Evolutionary conservation across 2,888 invertebrate species (phyloP).

Genomic region (Erannis defoliaria): DNA sequence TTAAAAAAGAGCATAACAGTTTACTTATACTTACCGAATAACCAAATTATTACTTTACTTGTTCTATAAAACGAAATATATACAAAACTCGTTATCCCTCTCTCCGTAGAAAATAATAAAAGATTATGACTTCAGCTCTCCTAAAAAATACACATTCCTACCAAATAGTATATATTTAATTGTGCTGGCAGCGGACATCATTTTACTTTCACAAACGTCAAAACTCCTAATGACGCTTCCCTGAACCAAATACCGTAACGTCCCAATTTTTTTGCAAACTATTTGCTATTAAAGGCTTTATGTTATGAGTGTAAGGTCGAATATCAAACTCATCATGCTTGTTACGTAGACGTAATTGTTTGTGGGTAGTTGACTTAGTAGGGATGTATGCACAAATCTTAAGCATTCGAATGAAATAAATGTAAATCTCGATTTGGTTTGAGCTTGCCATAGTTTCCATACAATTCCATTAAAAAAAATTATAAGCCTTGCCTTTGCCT

Average conservation of each 20-base stretch:
- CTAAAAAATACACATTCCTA: too few relatives aligned
- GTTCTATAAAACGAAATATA: too few relatives aligned
- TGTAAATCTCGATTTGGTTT: background rate
- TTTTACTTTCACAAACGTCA: constrained; percentile 22
- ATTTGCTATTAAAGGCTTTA: background rate
- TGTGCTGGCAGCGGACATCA: constrained; percentile 12
- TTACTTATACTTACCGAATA: too few relatives aligned
- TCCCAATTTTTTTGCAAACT: background rate
- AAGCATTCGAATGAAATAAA: background rate
- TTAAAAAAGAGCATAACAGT: too few relatives aligned
- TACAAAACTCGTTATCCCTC: too few relatives aligned
- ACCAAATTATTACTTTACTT: too few relatives aligned
- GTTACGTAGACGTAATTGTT: background rate
- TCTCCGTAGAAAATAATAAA: too few relatives aligned
- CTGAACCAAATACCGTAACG: background rate
- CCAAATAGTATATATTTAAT: background rate
- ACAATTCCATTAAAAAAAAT: too few relatives aligned
- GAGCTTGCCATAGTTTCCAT: background rate
- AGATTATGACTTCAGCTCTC: too few relatives aligned
- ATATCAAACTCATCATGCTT: background rate
- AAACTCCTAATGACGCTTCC: constrained; percentile 33
- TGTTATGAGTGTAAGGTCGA: background rate
- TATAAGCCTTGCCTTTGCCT: too few relatives aligned
- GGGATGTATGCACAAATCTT: background rate
- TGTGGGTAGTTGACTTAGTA: constrained; percentile 6